phyloP scores from a whole-genome alignment of 2,113 vertebrate species.

The Micromys minutus region DNA sequence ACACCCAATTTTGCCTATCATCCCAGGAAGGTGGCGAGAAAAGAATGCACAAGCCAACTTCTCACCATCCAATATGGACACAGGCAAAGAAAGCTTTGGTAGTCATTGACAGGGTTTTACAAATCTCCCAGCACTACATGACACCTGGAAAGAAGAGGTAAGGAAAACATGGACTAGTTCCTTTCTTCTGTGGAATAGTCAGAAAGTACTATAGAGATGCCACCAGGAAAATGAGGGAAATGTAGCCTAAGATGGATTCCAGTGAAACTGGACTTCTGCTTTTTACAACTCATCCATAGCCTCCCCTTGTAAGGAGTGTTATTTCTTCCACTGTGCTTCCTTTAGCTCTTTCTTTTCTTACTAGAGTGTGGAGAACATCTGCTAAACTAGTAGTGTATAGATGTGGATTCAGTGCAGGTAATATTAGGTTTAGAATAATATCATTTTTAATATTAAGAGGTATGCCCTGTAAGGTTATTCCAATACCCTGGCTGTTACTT shows the following conservation, averaged over 20 bases:
- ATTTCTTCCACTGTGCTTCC: neutral
- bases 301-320: neutral
- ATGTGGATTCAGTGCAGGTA: neutral
- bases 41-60: neutral
- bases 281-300: neutral
- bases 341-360: neutral
- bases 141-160: neutral
- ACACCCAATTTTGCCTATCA: neutral
- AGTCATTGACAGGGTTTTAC: neutral
- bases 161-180: neutral
- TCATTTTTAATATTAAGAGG: conserved; percentile 17
- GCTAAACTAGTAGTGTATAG: neutral
- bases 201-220: conserved; percentile 24
- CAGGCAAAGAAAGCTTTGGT: neutral
- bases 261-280: neutral
- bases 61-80: neutral
- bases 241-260: neutral
- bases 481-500: neutral
- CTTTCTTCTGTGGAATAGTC: conserved; percentile 54
- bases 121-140: neutral
- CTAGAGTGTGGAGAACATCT: conserved; percentile 17
- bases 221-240: neutral
- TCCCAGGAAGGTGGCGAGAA: neutral
- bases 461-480: neutral
- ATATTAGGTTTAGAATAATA: neutral